Conservation (phyloP, 1,140 invertebrate species). For the Phortica variegata region DNA sequence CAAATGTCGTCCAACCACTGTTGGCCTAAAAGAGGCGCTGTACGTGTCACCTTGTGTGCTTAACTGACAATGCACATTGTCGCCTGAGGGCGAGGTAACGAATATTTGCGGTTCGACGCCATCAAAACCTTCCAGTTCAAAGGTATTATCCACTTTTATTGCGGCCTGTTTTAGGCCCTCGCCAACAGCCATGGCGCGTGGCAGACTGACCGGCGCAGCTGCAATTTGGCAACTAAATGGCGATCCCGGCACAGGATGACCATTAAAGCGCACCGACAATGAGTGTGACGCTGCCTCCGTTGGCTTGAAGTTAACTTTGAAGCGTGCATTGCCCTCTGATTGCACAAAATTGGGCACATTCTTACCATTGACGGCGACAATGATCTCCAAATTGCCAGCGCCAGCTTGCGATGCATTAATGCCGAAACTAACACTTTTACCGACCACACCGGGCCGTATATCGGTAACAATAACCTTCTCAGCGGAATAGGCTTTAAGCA, state of each 20-base stretch:
- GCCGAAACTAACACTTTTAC: constrained; percentile 89
- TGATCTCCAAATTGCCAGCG: constrained; percentile 96
- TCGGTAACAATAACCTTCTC: constrained; percentile 82
- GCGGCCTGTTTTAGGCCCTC: constrained; percentile 64
- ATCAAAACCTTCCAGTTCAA: constrained; percentile 55
- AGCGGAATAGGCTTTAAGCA: constrained; percentile 94
- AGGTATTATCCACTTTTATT: constrained; percentile 57
- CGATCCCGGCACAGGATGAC: constrained; percentile 89
- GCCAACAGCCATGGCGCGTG: constrained; percentile 61
- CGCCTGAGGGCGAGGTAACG: constrained; percentile 76
- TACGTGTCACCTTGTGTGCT: constrained; percentile 64
- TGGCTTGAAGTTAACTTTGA: constrained; percentile 96
- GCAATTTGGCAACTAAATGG: constrained; percentile 83
- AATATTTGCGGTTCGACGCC: constrained; percentile 68
- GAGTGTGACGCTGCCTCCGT: constrained; percentile 86
- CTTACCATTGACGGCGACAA: constrained; percentile 94
- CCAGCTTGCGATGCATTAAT: constrained; percentile 78
- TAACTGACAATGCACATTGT: constrained; percentile 68
- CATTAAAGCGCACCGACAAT: constrained; percentile 93
- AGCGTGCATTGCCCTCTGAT: constrained; percentile 94
- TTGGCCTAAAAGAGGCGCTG: constrained; percentile 76
- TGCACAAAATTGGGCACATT: constrained; percentile 99
- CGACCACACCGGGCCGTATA: constrained; percentile 83
- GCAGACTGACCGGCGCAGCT: constrained; percentile 56
- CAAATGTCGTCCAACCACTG: constrained; percentile 83